Evolutionary conservation across 2,888 invertebrate genomes (phyloP), one percentile per base, ranked within the genome.

Genomic region (Netelia melanura): DNA sequence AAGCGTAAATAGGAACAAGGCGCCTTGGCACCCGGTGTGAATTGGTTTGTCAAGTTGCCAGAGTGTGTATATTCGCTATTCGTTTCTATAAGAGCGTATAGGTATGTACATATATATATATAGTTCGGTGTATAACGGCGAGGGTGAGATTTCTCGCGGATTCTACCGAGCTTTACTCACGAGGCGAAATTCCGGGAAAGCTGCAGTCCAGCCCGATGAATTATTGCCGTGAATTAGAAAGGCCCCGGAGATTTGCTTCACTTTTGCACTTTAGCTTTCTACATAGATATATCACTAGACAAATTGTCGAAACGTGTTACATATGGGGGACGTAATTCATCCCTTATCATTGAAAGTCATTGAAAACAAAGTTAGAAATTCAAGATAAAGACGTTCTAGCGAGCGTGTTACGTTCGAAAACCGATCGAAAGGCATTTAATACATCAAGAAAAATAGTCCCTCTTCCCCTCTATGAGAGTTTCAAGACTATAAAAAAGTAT

Each of bases 11-110:
- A 92, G 92, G 90, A 91, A 92, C 92, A 92, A 91, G 91, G 91
- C 90, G 91, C 89, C 91, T 92, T 92, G 92, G 92, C 92, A 92
- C 81, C 87, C 90, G 89, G 86, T 86, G 90, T 88, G 91, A 91
- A 93, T 93, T 92, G 91, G 92, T 90, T 93, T 93, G 93, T 93
- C 93, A 93, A 92, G 89, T 90, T 93, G 93, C 93, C 93, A 93
- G 91, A 86, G 89, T 80, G 56, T 30, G 82, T 80, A 54, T 78
- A 87, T 30, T 30, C 89, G 86, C 75, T 75, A 64, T 81, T 87
- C 87, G 87, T 88, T 89, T 89, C 88, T 88, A 83, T 89, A 82
- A 82, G 72, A 87, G 77, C 88, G 89, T 89, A 89, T 87, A 90
- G 89, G 89, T 48, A 77, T 21, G 10, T 44, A 74, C 6, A 3